phyloP scores from a whole-genome alignment of 2,888 invertebrate genomes.

The Drosophila prolongata region DNA sequence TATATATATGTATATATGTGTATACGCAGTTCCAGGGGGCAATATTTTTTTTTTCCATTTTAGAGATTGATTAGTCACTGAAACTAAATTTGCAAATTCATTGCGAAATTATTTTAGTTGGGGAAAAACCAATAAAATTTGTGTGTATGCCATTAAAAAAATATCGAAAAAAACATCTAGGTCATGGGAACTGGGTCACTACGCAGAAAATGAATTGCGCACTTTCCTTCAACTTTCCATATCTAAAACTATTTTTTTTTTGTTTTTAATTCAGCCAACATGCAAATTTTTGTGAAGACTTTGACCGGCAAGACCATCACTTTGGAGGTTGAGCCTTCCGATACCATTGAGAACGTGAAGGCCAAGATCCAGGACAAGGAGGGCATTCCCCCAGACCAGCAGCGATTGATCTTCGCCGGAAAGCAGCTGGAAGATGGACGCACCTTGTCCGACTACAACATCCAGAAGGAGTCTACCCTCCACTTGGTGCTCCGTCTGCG shows the following conservation, averaged over 20 bases:
- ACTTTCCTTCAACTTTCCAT: conserved; percentile 7
- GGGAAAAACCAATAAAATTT: neutral
- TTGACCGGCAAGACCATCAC: conserved; percentile 43
- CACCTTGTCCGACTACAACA: conserved; percentile 36
- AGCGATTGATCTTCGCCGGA: conserved; percentile 42
- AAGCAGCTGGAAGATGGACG: conserved; percentile 42
- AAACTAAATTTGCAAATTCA: neutral
- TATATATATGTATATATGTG: neutral
- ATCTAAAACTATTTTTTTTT: neutral
- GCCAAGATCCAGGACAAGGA: conserved; percentile 44
- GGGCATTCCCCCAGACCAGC: conserved; percentile 44
- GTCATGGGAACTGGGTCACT: conserved; percentile 40
- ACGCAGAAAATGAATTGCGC: conserved; percentile 41
- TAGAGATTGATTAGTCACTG: conserved; percentile 36
- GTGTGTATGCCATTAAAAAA: conserved; percentile 9
- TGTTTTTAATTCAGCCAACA: conserved; percentile 18
- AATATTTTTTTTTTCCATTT: conserved; percentile 2
- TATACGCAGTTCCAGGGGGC: conserved; percentile 4
- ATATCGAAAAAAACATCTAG: conserved; percentile 3
- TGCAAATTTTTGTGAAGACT: conserved; percentile 44
- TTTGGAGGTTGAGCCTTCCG: conserved; percentile 35
- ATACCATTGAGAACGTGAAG: conserved; percentile 37
- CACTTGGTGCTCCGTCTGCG: conserved; percentile 41
- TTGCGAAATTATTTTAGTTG: conserved; percentile 8
- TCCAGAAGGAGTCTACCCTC: conserved; percentile 35